Conservation (phyloP, 2,797 vertebrate species). For the Heteromormyrus szaboi region DNA sequence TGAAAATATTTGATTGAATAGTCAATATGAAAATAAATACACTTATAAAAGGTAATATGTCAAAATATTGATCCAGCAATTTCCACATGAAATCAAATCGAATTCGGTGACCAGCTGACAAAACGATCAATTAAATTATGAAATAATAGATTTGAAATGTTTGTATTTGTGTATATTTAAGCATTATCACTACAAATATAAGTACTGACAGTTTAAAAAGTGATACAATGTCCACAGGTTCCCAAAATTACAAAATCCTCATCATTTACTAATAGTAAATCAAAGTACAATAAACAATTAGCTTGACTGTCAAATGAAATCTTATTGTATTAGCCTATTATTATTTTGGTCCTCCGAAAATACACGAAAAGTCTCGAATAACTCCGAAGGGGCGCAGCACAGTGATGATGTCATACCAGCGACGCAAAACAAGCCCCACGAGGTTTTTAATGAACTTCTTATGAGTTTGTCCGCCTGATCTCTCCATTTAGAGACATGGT, state of each 20-base stretch:
- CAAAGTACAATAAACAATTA: background rate
- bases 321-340: background rate
- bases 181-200: background rate
- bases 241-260: background rate
- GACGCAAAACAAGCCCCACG: constrained; percentile 5
- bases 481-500: background rate
- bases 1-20: background rate
- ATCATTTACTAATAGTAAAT: background rate
- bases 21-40: background rate
- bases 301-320: background rate
- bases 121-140: background rate
- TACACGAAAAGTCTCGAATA: background rate
- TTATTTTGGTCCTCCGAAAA: background rate
- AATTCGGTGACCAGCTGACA: background rate
- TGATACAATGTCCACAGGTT: background rate
- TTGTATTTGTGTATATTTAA: background rate
- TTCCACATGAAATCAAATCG: background rate
- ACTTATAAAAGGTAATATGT: background rate
- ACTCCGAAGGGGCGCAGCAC: background rate
- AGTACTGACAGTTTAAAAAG: background rate
- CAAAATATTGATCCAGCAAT: background rate
- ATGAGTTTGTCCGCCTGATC: background rate
- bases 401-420: constrained; percentile 11
- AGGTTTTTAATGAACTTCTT: background rate
- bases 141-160: background rate